A percentile compares a stretch with the other conserved stretches of the same genome.
Conservation (phyloP, 2,797 vertebrate genomes). For the Sus cebifrons region DNA sequence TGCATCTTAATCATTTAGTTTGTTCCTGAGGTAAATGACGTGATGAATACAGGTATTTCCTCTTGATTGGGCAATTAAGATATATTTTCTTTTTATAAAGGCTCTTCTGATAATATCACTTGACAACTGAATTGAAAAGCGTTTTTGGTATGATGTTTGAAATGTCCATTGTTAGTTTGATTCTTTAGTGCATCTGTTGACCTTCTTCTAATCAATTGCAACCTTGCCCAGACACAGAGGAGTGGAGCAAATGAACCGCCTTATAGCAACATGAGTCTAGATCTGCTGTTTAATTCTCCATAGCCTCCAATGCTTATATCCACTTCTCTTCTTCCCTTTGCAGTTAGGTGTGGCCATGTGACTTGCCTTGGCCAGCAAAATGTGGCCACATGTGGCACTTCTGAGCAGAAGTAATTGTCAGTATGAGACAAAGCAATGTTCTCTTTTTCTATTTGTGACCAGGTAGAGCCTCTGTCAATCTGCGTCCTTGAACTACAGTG, state of each 20-base stretch:
- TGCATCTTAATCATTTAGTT: constrained; percentile 84
- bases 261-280: background rate
- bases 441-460: constrained; percentile 43
- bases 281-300: constrained; percentile 47
- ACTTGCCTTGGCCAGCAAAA: background rate
- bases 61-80: constrained; percentile 80
- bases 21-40: constrained; percentile 82
- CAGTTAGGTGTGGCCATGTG: background rate
- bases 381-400: background rate
- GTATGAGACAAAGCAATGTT: background rate
- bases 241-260: constrained; percentile 26
- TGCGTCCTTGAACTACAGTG: background rate
- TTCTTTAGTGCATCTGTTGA: constrained; percentile 5
- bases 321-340: background rate
- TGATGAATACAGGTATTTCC: constrained; percentile 77
- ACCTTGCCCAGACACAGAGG: constrained; percentile 17
- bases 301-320: background rate
- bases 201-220: constrained; percentile 22
- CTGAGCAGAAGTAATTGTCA: background rate
- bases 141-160: background rate
- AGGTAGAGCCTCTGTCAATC: background rate
- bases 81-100: constrained; percentile 49
- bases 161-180: background rate
- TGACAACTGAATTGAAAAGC: constrained; percentile 65
- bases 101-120: constrained; percentile 48